Conservation (phyloP, 1,140 invertebrate species). For the Ceratosolen solmsi region DNA sequence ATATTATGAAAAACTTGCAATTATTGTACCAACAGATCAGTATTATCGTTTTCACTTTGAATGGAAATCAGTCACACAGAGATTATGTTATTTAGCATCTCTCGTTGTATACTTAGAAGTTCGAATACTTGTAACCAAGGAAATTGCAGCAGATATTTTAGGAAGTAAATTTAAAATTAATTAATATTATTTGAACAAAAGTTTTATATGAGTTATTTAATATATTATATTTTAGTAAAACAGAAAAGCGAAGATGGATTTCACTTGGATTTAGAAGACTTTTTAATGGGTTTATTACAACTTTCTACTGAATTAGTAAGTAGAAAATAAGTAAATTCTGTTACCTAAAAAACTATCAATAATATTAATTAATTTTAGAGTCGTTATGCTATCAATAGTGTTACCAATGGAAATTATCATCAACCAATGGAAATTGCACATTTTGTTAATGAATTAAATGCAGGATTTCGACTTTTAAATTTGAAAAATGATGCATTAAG, state of each 20-base stretch:
- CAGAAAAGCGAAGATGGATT: slow-evolving; percentile 80
- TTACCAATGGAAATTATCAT: slow-evolving; percentile 88
- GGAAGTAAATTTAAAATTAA: slow-evolving; percentile 76
- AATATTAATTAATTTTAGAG: slow-evolving; percentile 72
- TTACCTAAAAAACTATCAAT: not conserved
- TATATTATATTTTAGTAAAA: slow-evolving; percentile 74
- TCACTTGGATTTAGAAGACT: slow-evolving; percentile 93
- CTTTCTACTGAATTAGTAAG: slow-evolving; percentile 87
- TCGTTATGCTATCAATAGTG: slow-evolving; percentile 89
- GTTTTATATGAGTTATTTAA: not conserved
- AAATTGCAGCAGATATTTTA: slow-evolving; percentile 85
- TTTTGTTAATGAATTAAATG: slow-evolving; percentile 89
- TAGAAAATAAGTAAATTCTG: not conserved
- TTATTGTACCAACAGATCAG: slow-evolving; percentile 78
- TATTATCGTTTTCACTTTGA: slow-evolving; percentile 89
- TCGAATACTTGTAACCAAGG: slow-evolving; percentile 81
- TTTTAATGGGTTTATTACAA: slow-evolving; percentile 86
- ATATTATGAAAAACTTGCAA: slow-evolving; percentile 76
- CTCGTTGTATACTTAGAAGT: slow-evolving; percentile 86
- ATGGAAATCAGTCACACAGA: slow-evolving; percentile 88
- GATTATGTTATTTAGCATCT: slow-evolving; percentile 84
- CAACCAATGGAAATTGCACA: slow-evolving; percentile 87
- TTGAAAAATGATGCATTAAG: slow-evolving; percentile 92
- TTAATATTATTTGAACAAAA: not conserved
- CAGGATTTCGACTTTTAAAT: slow-evolving; percentile 90